Conservation (phyloP, 2,888 invertebrate genomes). For the Eurytoma adleriae region DNA sequence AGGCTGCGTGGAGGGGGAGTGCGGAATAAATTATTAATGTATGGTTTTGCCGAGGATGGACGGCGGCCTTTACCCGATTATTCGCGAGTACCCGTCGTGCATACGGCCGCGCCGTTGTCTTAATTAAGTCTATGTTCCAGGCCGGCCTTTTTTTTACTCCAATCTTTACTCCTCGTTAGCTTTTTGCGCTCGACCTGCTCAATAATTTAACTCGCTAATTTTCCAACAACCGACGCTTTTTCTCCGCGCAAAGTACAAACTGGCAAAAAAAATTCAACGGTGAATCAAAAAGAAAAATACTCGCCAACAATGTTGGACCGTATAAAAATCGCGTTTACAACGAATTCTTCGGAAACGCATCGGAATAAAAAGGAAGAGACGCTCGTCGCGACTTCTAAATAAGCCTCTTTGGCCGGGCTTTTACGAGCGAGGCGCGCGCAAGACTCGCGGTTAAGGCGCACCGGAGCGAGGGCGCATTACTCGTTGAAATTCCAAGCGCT, state of each 20-base stretch:
- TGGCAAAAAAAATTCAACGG: too few species aligned
- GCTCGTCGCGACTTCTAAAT: not conserved
- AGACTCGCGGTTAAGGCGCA: slow-evolving; percentile 32
- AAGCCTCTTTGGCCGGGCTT: slow-evolving; percentile 17
- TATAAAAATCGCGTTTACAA: too few species aligned
- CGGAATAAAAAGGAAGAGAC: not conserved
- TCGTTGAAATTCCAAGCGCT: slow-evolving; percentile 56
- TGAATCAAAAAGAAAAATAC: too few species aligned
- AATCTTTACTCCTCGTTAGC: too few species aligned
- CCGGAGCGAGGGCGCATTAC: slow-evolving; percentile 36
- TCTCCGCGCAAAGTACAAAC: too few species aligned
- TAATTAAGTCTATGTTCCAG: slow-evolving; percentile 36
- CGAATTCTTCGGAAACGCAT: too few species aligned
- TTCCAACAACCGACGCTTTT: too few species aligned
- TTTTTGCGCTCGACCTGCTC: too few species aligned
- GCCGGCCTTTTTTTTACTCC: too few species aligned
- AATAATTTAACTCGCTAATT: too few species aligned
- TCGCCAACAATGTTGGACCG: too few species aligned
- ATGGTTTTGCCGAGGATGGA: slow-evolving; percentile 27
- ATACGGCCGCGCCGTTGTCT: slow-evolving; percentile 22
- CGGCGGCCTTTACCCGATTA: slow-evolving; percentile 39
- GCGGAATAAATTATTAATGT: slow-evolving; percentile 50
- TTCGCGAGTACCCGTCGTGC: slow-evolving; percentile 29
- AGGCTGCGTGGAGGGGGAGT: slow-evolving; percentile 14
- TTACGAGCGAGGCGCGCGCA: not conserved